These are phyloP conservation scores for Scaptomyza parva DNA, from an alignment of 2,888 invertebrate genomes.

Conservation along the genomic window DNA sequence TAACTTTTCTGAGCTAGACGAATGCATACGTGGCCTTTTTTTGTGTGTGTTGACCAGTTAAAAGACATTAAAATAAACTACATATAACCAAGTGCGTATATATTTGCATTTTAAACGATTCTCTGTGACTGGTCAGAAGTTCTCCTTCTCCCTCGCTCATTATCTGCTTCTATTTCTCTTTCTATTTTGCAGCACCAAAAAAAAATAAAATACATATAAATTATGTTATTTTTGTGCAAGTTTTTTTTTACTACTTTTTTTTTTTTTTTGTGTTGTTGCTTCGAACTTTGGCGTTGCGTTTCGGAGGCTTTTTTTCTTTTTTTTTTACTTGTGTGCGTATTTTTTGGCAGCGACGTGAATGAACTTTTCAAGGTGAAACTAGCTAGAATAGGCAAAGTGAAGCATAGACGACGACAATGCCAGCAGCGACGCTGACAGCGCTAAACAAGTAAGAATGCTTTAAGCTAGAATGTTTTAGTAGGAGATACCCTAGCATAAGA, in stretches of 20 bases:
- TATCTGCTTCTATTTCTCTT: not conserved
- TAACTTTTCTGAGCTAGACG: not conserved
- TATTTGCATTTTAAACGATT: conserved; percentile 73
- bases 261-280: conserved; percentile 25
- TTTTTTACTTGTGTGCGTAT: not conserved
- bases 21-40: conserved; percentile 40
- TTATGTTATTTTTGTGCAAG: conserved; percentile 81
- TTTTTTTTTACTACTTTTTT: conserved; percentile 60
- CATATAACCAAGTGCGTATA: conserved; percentile 65
- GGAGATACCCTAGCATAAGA: conserved; percentile 15
- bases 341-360: conserved; percentile 77
- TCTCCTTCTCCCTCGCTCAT: not conserved
- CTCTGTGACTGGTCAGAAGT: conserved; percentile 47
- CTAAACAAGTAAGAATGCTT: conserved; percentile 1
- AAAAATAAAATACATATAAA: conserved; percentile 56
- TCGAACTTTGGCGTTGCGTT: conserved; percentile 77
- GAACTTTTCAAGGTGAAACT: conserved; percentile 84
- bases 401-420: conserved; percentile 32
- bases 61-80: conserved; percentile 5
- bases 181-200: conserved; percentile 36
- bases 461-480: not conserved
- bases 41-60: conserved; percentile 1
- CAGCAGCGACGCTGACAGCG: conserved; percentile 30
- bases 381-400: conserved; percentile 74
- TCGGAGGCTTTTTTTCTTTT: conserved; percentile 43